phyloP scores from a whole-genome alignment of 2,797 vertebrate species.

The Arvicola amphibius region DNA sequence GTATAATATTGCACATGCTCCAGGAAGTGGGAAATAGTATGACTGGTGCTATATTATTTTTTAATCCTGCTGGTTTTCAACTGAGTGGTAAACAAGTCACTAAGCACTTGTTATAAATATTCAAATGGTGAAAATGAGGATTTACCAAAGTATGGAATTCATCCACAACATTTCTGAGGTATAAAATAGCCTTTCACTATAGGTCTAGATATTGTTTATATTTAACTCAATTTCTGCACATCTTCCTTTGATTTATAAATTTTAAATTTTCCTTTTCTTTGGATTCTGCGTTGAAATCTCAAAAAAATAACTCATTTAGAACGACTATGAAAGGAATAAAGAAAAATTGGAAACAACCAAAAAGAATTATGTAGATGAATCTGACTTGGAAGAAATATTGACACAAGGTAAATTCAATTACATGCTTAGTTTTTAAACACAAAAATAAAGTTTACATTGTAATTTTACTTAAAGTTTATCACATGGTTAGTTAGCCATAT shows the following conservation, averaged over 20 bases:
- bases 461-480: background rate
- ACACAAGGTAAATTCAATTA: background rate
- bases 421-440: background rate
- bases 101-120: background rate
- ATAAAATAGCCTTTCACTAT: background rate
- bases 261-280: background rate
- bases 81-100: background rate
- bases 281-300: background rate
- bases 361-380: background rate
- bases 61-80: background rate
- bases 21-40: background rate
- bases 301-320: background rate
- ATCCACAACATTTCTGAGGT: background rate
- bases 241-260: background rate
- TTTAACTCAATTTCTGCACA: background rate
- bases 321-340: rapidly evolving
- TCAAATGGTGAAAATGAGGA: background rate
- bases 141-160: background rate
- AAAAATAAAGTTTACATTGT: background rate
- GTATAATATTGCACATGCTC: background rate
- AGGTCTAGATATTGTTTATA: background rate
- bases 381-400: background rate
- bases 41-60: background rate
- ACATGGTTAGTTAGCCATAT: background rate
- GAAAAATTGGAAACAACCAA: background rate